A percentile compares a stretch with the other conserved stretches of the same genome.
These are phyloP conservation scores for Acleris holmiana DNA, from an alignment of 2,888 invertebrate species.

Conservation along the genomic window DNA sequence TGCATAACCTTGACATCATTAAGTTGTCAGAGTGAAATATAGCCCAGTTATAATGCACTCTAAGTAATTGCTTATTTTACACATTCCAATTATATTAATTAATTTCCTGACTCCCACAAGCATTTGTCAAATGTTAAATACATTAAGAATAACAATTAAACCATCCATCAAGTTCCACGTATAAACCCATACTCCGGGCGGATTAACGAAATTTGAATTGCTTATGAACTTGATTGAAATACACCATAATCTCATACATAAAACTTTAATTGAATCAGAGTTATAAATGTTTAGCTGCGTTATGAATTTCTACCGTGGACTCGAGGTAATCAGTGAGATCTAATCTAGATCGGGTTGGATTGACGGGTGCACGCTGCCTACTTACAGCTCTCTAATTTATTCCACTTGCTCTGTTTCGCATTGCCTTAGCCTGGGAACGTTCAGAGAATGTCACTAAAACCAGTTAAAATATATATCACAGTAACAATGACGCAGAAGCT, in stretches of 20 bases:
- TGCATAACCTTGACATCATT: slow-evolving; percentile 11
- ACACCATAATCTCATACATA: slow-evolving; percentile 58
- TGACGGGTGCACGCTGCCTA: slow-evolving; percentile 56
- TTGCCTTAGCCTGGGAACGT: slow-evolving; percentile 30
- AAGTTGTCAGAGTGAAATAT: slow-evolving; percentile 8
- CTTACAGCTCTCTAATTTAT: slow-evolving; percentile 58
- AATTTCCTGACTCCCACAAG: slow-evolving; percentile 35
- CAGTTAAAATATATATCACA: slow-evolving; percentile 15
- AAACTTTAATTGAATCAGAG: slow-evolving; percentile 65
- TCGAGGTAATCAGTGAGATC: slow-evolving; percentile 56
- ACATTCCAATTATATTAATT: slow-evolving; percentile 38
- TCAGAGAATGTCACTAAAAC: slow-evolving; percentile 27
- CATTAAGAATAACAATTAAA: slow-evolving; percentile 42
- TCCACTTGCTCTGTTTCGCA: slow-evolving; percentile 48
- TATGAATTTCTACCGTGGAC: slow-evolving; percentile 52
- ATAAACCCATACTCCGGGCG: slow-evolving; percentile 54
- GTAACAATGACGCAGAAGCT: slow-evolving; percentile 25
- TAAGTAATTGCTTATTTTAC: slow-evolving; percentile 20
- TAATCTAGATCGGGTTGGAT: slow-evolving; percentile 60
- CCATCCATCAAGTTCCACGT: slow-evolving; percentile 34
- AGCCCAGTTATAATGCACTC: slow-evolving; percentile 15
- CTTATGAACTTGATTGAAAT: slow-evolving; percentile 79
- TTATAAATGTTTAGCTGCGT: slow-evolving; percentile 42
- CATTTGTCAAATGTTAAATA: slow-evolving; percentile 39
- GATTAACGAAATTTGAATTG: slow-evolving; percentile 80